A percentile compares a stretch with the other conserved stretches of the same genome.
phyloP scores from a whole-genome alignment of 2,888 invertebrate genomes.

The Chalcosyrphus nemorum region DNA sequence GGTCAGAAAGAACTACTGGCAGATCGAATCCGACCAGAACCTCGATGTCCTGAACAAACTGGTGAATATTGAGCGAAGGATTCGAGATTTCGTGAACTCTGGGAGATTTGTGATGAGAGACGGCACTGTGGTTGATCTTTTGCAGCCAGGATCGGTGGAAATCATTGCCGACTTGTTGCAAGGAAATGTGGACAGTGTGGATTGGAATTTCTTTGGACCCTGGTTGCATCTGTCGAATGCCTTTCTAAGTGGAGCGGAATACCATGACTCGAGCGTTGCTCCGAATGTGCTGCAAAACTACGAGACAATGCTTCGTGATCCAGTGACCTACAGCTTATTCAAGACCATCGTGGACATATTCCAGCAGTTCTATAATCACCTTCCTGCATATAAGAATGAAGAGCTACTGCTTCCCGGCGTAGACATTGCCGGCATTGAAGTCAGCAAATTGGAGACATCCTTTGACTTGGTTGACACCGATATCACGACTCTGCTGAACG shows the following conservation, averaged over 20 bases:
- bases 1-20: conserved; percentile 84
- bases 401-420: conserved; percentile 86
- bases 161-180: conserved; percentile 84
- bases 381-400: conserved; percentile 85
- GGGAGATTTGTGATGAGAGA: conserved; percentile 80
- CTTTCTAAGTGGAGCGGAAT: conserved; percentile 76
- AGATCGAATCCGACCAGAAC: conserved; percentile 82
- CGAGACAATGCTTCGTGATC: conserved; percentile 88
- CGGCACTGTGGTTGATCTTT: conserved; percentile 77
- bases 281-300: conserved; percentile 86
- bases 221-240: conserved; percentile 77
- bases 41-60: conserved; percentile 77
- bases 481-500: conserved; percentile 81
- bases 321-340: conserved; percentile 87
- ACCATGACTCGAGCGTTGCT: conserved; percentile 76
- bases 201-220: conserved; percentile 78
- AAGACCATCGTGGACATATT: conserved; percentile 85
- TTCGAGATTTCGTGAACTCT: conserved; percentile 82
- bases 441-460: conserved; percentile 87
- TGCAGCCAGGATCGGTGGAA: conserved; percentile 82
- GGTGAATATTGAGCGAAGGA: conserved; percentile 80
- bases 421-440: conserved; percentile 85
- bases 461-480: conserved; percentile 87
- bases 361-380: conserved; percentile 84
- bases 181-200: conserved; percentile 82